These are phyloP conservation scores for Chrysaora quinquecirrha DNA, from an alignment of 30 jellyfish, hydroid and myxozoan species.

Conservation along the genomic window DNA sequence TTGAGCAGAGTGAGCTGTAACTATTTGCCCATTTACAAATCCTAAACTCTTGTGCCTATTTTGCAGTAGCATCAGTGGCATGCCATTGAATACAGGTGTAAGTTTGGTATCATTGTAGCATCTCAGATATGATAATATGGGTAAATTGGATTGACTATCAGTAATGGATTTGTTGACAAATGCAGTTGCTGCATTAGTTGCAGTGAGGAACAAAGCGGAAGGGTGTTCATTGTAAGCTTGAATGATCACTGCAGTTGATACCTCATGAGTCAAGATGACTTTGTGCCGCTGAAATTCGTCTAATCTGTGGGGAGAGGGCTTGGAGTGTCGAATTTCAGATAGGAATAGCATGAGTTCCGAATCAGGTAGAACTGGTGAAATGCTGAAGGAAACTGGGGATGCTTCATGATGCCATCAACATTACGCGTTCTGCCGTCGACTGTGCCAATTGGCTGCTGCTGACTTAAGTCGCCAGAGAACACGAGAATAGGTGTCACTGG, in stretches of 20 bases:
- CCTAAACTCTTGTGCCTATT: neutral
- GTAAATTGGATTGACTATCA: neutral
- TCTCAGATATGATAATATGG: neutral
- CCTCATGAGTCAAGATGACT: neutral
- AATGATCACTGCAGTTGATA: neutral
- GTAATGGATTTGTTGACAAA: neutral
- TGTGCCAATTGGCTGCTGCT: conserved; percentile 45
- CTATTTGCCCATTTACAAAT: conserved; percentile 16
- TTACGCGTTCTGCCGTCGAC: neutral
- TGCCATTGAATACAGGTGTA: neutral
- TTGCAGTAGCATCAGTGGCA: conserved; percentile 2
- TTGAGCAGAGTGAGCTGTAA: neutral
- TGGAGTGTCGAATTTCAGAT: neutral
- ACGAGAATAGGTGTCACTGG: conserved; percentile 7
- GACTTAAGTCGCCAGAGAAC: conserved; percentile 37
- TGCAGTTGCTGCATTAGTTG: neutral
- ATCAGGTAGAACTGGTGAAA: too few relatives aligned
- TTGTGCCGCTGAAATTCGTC: neutral
- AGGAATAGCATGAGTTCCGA: neutral
- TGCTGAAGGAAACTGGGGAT: too few relatives aligned
- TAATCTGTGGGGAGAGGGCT: neutral
- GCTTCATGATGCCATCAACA: neutral
- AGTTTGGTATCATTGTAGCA: neutral
- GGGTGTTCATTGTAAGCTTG: neutral
- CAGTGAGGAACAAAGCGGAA: neutral